Evolutionary conservation across 2,888 invertebrate species (phyloP), one percentile per base, ranked within the genome.

Genomic region (Trichopria drosophilae): DNA sequence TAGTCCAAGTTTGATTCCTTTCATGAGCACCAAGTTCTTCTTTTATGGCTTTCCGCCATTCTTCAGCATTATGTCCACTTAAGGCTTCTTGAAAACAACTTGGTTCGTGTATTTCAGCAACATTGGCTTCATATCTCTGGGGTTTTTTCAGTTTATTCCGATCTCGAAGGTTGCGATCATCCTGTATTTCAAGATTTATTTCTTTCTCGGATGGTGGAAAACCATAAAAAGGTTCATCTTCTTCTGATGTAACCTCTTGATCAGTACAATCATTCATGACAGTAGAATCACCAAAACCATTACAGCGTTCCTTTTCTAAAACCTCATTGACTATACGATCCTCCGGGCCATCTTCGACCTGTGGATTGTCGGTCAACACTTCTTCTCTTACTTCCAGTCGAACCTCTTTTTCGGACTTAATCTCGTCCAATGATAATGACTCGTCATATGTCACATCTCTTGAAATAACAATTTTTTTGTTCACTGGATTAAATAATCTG

Each of bases 401-500:
- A n/a, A n/a, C n/a, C n/a, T n/a, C n/a, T n/a, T n/a, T n/a, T n/a
- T n/a, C n/a, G n/a, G n/a, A 9, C 6, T 15, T 29, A 16, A 7
- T 5, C 6, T 42, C 42, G 10, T 15, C 7, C 10, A 10, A 2
- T 1, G n/a, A 10, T 20, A 10, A 31, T 0, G 20, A 9, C 20
- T 45, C 51, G 26, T 51, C 18, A 15, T 45, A 45, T n/a, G 39
- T 9, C 13, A 51, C 45, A 13, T 51, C 32, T 22, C 51, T 26
- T 6, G 51, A 51, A 3, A 45, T 22, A 2, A 20, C 44, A 6
- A 53, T 31, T 16, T 47, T 53, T 22, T 28, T 51, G 1, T 40
- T 40, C 1, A 15, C 18, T 5, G 53, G 45, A 31, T 55, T 41
- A 18, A 51, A 50, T 15, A 53, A 15, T 1, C 51, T 18, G 28